A percentile compares a stretch with the other conserved stretches of the same genome.
These are phyloP conservation scores for Bombus ignitus DNA, from an alignment of 1,140 invertebrate genomes.

Conservation along the genomic window DNA sequence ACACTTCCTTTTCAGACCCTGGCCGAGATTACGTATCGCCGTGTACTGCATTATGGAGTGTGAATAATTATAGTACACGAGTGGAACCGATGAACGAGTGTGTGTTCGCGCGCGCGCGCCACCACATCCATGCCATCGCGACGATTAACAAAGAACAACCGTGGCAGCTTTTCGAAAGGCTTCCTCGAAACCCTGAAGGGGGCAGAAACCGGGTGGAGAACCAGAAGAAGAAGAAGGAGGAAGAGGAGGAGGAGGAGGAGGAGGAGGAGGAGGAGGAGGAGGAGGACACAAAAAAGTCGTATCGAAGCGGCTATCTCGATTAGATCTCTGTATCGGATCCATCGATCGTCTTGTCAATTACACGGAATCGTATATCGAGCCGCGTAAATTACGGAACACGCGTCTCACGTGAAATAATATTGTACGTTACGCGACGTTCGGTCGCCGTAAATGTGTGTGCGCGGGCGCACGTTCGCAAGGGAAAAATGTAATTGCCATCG, in stretches of 20 bases:
- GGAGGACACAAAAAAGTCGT: background rate
- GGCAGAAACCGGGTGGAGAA: background rate
- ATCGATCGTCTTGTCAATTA: slow-evolving; percentile 46
- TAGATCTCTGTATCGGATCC: slow-evolving; percentile 38
- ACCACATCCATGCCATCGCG: background rate
- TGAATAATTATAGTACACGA: slow-evolving; percentile 65
- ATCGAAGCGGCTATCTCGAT: slow-evolving; percentile 34
- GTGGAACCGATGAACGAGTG: slow-evolving; percentile 50
- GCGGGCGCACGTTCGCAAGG: background rate
- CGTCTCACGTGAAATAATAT: slow-evolving; percentile 26
- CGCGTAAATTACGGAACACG: slow-evolving; percentile 36
- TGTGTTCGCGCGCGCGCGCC: background rate
- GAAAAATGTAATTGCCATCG: slow-evolving; percentile 31
- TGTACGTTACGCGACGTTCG: background rate
- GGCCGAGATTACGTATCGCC: slow-evolving; percentile 60
- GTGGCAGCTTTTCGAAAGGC: slow-evolving; percentile 49
- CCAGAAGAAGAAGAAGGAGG: background rate
- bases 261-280: background rate
- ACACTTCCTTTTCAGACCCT: slow-evolving; percentile 49
- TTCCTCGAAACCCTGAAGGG: background rate
- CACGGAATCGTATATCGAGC: slow-evolving; percentile 35
- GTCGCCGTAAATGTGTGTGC: too few species aligned
- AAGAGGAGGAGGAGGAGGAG: background rate
- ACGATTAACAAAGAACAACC: slow-evolving; percentile 54
- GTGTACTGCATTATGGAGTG: slow-evolving; percentile 54